phyloP scores from a whole-genome alignment of 1,140 invertebrate species.

The Magallana gigas region DNA sequence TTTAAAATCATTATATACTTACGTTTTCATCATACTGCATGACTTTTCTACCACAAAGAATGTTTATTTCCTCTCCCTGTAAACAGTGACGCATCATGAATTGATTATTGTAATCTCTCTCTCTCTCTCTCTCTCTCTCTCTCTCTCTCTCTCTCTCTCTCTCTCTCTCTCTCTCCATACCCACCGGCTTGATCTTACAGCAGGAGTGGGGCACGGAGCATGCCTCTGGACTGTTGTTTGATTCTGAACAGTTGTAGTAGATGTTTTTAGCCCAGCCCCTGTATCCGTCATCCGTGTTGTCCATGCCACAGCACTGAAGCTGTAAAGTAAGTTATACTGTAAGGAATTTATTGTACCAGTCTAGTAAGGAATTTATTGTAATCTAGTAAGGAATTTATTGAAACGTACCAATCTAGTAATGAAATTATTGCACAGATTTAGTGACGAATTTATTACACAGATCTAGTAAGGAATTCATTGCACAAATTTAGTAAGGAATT shows the following conservation, averaged over 20 bases:
- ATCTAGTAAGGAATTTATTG: too few species aligned
- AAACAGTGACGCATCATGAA: constrained; percentile 13
- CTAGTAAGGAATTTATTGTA: too few species aligned
- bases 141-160: constrained; percentile 4
- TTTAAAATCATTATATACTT: background rate
- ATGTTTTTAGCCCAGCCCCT: constrained; percentile 96
- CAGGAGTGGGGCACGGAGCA: constrained; percentile 97
- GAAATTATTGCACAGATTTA: too few species aligned
- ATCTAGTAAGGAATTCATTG: too few species aligned
- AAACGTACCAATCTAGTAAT: too few species aligned
- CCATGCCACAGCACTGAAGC: constrained; percentile 93
- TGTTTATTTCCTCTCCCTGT: constrained; percentile 66
- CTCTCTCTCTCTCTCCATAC: constrained; percentile 16
- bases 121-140: background rate
- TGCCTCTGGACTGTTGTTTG: constrained; percentile 84
- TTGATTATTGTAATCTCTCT: background rate
- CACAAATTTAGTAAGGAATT: too few species aligned
- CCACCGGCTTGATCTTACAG: constrained; percentile 82
- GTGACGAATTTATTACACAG: too few species aligned
- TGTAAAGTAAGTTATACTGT: constrained; percentile 71
- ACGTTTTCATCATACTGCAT: constrained; percentile 48
- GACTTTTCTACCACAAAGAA: constrained; percentile 61
- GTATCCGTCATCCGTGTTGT: constrained; percentile 89
- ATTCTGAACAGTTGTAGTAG: constrained; percentile 88
- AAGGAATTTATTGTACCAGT: too few species aligned